Evolutionary conservation across 2,797 vertebrate species (phyloP), one percentile per base, ranked within the genome.

Genomic region (Miichthys miiuy): DNA sequence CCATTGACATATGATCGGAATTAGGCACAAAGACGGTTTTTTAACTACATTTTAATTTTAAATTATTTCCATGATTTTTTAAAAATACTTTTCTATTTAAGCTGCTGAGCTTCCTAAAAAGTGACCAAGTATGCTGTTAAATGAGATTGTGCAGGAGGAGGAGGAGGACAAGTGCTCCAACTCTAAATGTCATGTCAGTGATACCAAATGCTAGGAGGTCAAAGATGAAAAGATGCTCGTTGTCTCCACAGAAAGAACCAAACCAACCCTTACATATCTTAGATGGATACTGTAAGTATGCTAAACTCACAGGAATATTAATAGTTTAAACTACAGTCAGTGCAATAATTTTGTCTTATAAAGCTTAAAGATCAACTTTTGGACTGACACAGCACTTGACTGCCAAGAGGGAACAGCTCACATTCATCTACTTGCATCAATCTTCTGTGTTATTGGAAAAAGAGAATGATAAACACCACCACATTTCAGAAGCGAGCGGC

Each of bases 131-230:
- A 73, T 25, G 23, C 1, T 34, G 34, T 41, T 23, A 48, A 20
- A 41, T 0, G 57, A 65, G 56, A 64, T n/a, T 41, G 63, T 52
- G 44, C 46, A 50, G 20, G 20, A 30, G 60, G 41, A 78, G 44
- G 58, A 69, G 23, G 57, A 80, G 41, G 52, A 57, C 30, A 85
- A 81, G 75, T 81, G 65, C 34, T 56, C 12, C 11, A 54, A 65
- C 65, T 72, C 52, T 41, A 20, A 79, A 51, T 79, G 38, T 73
- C 56, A 69, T 38, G 55, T 71, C 68, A 77, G 60, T 66, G 42
- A 51, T 16, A 61, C 44, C 72, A 75, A 82, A 52, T 46, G 18
- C 6, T 20, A 6, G 60, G 21, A 64, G 34, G 69, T 65, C 30
- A 10, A 61, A 77, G 17, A 69, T 25, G 21, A 54, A n/a, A 46